Evolutionary conservation across 2,888 invertebrate genomes (phyloP).

Genomic region (Polydrusus cervinus): DNA sequence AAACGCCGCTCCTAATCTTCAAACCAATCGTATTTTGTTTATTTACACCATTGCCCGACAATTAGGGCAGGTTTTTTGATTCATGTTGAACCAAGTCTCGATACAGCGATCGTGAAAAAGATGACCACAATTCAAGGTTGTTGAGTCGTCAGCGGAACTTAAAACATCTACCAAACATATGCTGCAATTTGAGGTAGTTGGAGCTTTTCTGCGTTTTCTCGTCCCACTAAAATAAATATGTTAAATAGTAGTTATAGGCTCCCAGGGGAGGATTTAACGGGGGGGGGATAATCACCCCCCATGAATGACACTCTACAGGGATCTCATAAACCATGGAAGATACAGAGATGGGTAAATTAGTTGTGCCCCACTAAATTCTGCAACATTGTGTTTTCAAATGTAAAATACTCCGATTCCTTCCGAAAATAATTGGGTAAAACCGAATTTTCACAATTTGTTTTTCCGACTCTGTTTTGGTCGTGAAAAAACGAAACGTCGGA

Average conservation of each 20-base stretch:
- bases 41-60: constrained; percentile 6
- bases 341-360: too few relatives aligned
- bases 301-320: too few relatives aligned
- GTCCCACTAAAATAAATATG: not conserved
- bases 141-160: not conserved
- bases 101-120: constrained; percentile 23
- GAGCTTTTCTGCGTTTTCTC: constrained; percentile 2
- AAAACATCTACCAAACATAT: constrained; percentile 5
- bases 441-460: too few relatives aligned
- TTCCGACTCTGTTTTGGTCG: too few relatives aligned
- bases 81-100: constrained; percentile 8
- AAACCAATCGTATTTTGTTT: not conserved
- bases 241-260: not conserved
- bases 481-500: too few relatives aligned
- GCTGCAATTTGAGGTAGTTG: constrained; percentile 3
- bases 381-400: too few relatives aligned
- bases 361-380: too few relatives aligned
- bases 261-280: not conserved
- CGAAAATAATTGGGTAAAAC: too few relatives aligned
- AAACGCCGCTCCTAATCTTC: not conserved
- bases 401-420: too few relatives aligned
- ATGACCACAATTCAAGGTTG: constrained; percentile 18
- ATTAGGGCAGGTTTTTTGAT: constrained; percentile 25
- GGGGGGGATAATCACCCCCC: too few relatives aligned
- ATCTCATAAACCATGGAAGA: too few relatives aligned